These are phyloP conservation scores for Monoplex corrugatus DNA, from an alignment of 2,888 invertebrate genomes.

Conservation along the genomic window DNA sequence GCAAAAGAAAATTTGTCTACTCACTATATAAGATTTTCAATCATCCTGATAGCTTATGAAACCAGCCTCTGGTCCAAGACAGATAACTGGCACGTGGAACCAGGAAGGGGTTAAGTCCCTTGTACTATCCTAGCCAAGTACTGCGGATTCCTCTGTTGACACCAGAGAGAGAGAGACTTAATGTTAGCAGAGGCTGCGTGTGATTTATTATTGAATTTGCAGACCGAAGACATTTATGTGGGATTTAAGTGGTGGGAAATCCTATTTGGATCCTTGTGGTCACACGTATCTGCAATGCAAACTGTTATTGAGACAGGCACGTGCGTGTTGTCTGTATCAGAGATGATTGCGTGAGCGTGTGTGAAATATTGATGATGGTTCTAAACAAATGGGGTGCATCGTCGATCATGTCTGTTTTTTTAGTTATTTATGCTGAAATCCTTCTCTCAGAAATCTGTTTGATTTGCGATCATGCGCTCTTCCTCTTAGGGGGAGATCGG, in stretches of 20 bases:
- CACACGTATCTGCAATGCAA: not conserved
- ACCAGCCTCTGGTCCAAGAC: no score
- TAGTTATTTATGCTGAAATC: no score
- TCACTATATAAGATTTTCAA: no score
- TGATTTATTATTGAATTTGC: not conserved
- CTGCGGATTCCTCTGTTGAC: no score
- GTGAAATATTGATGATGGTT: not conserved
- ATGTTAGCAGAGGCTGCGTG: not conserved
- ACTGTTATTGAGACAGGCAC: not conserved
- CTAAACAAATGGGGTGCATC: not conserved
- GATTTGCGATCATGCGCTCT: no score
- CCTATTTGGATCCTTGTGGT: not conserved
- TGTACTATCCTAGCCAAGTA: no score
- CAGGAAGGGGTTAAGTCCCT: no score
- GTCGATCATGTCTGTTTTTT: not conserved
- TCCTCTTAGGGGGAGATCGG: no score
- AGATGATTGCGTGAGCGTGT: not conserved
- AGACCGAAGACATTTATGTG: not conserved
- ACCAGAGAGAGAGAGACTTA: not conserved
- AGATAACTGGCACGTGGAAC: no score
- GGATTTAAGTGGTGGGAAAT: not conserved
- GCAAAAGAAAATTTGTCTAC: no score
- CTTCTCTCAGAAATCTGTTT: no score
- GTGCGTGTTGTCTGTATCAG: constrained; percentile 1
- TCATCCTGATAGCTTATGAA: no score